Evolutionary conservation across 2,797 vertebrate species (phyloP).

Genomic region (Cephalopachus bancanus): DNA sequence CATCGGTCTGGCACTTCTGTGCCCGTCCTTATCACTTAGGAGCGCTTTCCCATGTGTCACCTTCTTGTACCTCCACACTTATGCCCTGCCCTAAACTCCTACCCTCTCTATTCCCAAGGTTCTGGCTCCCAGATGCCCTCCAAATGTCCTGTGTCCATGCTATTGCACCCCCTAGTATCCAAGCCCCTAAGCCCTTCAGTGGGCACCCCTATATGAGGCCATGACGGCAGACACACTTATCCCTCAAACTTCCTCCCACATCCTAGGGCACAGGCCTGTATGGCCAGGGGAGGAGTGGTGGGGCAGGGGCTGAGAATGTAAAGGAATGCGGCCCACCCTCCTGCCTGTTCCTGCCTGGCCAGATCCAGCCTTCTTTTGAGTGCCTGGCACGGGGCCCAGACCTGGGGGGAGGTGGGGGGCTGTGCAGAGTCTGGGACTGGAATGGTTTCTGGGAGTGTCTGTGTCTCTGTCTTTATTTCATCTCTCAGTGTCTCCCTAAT

Average conservation of each 20-base stretch:
- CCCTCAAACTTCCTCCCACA: not conserved
- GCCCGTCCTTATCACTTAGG: not conserved
- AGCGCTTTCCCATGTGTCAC: not conserved
- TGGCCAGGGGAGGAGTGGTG: not conserved
- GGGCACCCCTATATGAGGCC: not conserved
- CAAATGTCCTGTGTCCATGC: not conserved
- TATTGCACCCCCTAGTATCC: not conserved
- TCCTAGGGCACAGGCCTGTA: not conserved
- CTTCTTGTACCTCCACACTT: not conserved
- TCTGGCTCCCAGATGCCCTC: not conserved
- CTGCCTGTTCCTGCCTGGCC: not conserved
- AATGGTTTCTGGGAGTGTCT: not conserved
- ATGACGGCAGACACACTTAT: not conserved
- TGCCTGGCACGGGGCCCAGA: constrained; percentile 37
- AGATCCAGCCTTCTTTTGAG: not conserved
- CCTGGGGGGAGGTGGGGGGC: not conserved
- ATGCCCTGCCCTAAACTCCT: not conserved
- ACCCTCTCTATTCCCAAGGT: not conserved
- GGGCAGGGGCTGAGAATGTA: not conserved
- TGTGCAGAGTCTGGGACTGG: not conserved
- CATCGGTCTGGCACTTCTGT: not conserved
- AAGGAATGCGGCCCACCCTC: not conserved
- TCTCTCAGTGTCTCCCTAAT: not conserved
- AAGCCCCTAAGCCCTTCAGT: not conserved
- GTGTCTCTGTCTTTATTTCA: not conserved